Percentiles rank a stretch among this genome's conserved stretches.
phyloP scores from a whole-genome alignment of 2,888 invertebrate species.

The Caenorhabditis panamensis region DNA sequence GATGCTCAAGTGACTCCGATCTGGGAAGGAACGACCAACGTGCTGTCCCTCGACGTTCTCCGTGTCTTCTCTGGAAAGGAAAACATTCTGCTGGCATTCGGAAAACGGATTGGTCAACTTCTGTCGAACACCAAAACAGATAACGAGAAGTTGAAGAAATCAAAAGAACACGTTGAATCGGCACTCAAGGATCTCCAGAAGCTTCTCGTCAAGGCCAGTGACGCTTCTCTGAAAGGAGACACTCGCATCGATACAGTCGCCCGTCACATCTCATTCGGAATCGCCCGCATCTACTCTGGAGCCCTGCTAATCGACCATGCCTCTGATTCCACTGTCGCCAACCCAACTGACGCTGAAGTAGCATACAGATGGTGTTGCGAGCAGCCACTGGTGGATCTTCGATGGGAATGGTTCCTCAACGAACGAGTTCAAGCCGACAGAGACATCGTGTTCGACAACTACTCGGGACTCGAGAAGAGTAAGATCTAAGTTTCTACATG shows the following conservation, averaged over 20 bases:
- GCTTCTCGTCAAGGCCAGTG: slow-evolving; percentile 63
- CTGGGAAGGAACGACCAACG: slow-evolving; percentile 85
- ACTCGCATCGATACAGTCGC: slow-evolving; percentile 82
- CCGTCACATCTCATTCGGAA: slow-evolving; percentile 83
- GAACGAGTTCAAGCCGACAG: slow-evolving; percentile 65
- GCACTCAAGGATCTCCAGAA: slow-evolving; percentile 60
- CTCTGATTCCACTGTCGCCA: slow-evolving; percentile 67
- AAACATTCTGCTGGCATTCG: slow-evolving; percentile 81
- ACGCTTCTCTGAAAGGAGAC: slow-evolving; percentile 38
- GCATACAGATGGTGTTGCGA: slow-evolving; percentile 72
- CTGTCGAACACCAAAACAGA: slow-evolving; percentile 47
- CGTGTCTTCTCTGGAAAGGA: slow-evolving; percentile 83
- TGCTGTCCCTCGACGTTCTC: slow-evolving; percentile 84
- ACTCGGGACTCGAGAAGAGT: slow-evolving; percentile 41
- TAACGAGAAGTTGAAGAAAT: slow-evolving; percentile 42
- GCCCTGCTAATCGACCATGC: slow-evolving; percentile 82
- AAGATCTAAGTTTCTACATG: slow-evolving; percentile 29
- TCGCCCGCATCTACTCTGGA: slow-evolving; percentile 82
- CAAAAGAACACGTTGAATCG: slow-evolving; percentile 51
- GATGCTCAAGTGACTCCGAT: slow-evolving; percentile 85
- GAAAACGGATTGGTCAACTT: slow-evolving; percentile 76
- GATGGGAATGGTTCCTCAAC: slow-evolving; percentile 63
- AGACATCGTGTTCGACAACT: slow-evolving; percentile 73
- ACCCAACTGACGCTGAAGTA: slow-evolving; percentile 67
- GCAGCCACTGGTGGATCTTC: slow-evolving; percentile 67